Evolutionary conservation across 2,888 invertebrate genomes (phyloP).

Genomic region (Agonum fuliginosum): DNA sequence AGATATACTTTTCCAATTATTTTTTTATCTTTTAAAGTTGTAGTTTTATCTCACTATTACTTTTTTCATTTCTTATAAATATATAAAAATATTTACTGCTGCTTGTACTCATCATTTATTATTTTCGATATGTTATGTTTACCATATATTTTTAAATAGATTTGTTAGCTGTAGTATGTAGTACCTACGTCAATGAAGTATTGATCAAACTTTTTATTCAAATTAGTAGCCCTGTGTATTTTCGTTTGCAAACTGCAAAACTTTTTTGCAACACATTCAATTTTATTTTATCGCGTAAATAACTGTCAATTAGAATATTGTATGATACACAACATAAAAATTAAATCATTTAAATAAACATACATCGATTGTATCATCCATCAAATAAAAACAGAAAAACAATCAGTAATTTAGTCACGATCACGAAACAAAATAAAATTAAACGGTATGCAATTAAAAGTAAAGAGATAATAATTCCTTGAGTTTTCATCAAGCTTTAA

Average conservation of each 20-base stretch:
- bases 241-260: conserved; percentile 14
- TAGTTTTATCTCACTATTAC: background rate
- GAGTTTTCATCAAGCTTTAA: conserved; percentile 30
- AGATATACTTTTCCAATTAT: conserved; percentile 12
- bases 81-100: background rate
- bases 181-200: conserved; percentile 10
- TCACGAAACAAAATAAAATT: conserved; percentile 1
- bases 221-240: conserved; percentile 21
- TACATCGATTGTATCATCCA: background rate
- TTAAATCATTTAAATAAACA: conserved; percentile 4
- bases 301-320: conserved; percentile 21
- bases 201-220: conserved; percentile 38
- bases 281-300: conserved; percentile 13
- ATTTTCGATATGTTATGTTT: conserved; percentile 1
- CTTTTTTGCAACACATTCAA: conserved; percentile 13
- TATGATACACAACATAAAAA: conserved; percentile 11
- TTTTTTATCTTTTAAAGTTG: background rate
- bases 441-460: conserved; percentile 30
- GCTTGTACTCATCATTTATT: conserved; percentile 5
- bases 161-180: conserved; percentile 26
- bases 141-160: background rate
- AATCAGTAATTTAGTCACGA: conserved; percentile 15
- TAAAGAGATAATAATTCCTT: conserved; percentile 28
- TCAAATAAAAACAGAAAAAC: background rate
- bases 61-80: background rate